A percentile compares a stretch with the other conserved stretches of the same genome.
Conservation (phyloP, 2,888 invertebrate genomes). For the Cheilosia soror region DNA sequence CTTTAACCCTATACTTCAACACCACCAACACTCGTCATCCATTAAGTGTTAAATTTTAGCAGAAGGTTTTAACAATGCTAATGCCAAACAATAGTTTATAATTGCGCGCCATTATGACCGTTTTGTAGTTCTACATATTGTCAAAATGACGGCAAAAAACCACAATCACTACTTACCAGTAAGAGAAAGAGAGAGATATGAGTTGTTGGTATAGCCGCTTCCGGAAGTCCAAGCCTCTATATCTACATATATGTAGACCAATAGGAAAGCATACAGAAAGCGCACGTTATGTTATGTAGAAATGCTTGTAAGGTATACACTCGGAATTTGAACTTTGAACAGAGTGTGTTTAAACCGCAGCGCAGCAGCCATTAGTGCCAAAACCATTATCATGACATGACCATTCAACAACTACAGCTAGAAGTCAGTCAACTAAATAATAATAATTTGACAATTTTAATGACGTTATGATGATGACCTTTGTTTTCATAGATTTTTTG, state of each 20-base stretch:
- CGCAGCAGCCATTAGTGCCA: constrained; percentile 40
- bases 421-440: constrained; percentile 38
- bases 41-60: neutral
- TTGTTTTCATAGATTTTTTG: neutral
- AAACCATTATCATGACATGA: constrained; percentile 15
- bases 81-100: constrained; percentile 29
- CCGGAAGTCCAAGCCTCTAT: neutral
- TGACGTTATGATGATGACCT: constrained; percentile 58
- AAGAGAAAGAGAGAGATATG: neutral
- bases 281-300: constrained; percentile 22
- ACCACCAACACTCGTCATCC: neutral
- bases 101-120: constrained; percentile 30
- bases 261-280: constrained; percentile 31
- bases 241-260: constrained; percentile 1
- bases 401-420: constrained; percentile 17
- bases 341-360: constrained; percentile 21
- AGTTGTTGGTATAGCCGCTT: neutral
- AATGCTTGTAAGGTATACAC: constrained; percentile 8
- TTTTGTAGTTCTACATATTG: constrained; percentile 26
- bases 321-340: constrained; percentile 40
- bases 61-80: constrained; percentile 5
- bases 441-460: constrained; percentile 53
- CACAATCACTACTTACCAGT: constrained; percentile 26
- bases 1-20: constrained; percentile 5
- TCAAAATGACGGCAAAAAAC: constrained; percentile 29